Evolutionary conservation across 2,113 vertebrate genomes (phyloP), one percentile per base, ranked within the genome.

Genomic region (Columba janthina): DNA sequence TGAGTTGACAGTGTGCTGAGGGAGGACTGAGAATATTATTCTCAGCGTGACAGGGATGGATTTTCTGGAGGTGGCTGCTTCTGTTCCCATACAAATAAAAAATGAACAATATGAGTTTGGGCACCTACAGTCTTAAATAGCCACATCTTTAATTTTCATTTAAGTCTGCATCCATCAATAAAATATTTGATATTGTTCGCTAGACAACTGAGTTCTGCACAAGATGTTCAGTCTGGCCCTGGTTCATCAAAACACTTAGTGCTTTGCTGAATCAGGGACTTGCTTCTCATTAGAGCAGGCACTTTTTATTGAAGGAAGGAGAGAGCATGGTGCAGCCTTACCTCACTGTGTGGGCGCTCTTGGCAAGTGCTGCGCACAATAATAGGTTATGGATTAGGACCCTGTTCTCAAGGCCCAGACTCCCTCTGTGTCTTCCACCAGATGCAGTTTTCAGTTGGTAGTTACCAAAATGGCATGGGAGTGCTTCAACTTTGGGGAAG

Each of bases 171-270:
- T 92, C 83, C 94, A 96, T 96, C 90, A 95, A 95, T 96, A 96
- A 96, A 96, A 95, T 95, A 96, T 94, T 96, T 88, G 65, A 96
- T 94, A 65, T 57, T 92, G 28, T 89, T 94, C 77, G 4, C 73
- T 89, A 94, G 88, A 95, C 93, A 93, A 65, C 88, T n/a, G 88
- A 88, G 92, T 94, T 93, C 96, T 93, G 96, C 94, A 96, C 92
- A 96, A 93, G 94, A 96, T 96, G 94, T 96, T 95, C 94, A 93
- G 51, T 96, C 83, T 97, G 96, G 96, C 96, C 86, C 73, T 58
- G 61, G 92, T 97, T 97, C 96, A 97, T 96, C 86, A 95, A 96
- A 96, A 95, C 96, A 93, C 96, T 96, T 86, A 94, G 53, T 28
- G 80, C 76, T 96, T 88, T 96, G 95, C 97, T 97, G 97, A 96